Evolutionary conservation across 2,113 vertebrate genomes (phyloP).

Genomic region (Bubo scandiacus): DNA sequence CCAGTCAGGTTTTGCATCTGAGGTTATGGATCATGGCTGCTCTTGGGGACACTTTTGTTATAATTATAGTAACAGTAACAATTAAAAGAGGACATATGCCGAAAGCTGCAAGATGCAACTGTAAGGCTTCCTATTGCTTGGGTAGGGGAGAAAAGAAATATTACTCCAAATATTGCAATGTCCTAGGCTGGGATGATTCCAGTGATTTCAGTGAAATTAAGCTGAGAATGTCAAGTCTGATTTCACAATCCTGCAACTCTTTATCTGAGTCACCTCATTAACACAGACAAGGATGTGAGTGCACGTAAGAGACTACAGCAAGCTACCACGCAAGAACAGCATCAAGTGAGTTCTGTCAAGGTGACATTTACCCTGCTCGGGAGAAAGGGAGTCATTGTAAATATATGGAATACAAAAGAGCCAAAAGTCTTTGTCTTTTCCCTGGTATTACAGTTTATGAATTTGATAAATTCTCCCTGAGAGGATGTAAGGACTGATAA

Average conservation of each 20-base stretch:
- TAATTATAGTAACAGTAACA: neutral
- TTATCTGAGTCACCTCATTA: neutral
- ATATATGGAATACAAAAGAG: neutral
- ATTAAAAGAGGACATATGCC: neutral
- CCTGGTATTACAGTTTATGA: neutral
- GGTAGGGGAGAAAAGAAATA: neutral
- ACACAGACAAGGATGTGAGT: neutral
- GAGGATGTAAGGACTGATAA: slow-evolving; percentile 27
- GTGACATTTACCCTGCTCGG: neutral
- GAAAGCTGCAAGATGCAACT: neutral
- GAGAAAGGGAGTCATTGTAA: neutral
- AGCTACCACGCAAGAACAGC: neutral
- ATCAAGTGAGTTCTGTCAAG: neutral
- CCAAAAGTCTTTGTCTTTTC: neutral
- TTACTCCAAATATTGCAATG: neutral
- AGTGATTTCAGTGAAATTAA: neutral
- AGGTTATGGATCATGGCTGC: neutral
- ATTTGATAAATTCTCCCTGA: slow-evolving; percentile 5
- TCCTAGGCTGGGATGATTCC: neutral
- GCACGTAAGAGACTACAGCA: neutral
- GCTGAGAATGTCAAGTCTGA: neutral
- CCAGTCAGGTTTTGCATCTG: neutral
- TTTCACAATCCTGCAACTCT: neutral
- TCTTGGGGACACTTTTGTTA: neutral
- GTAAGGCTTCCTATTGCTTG: neutral